Percentiles rank a stretch among this genome's conserved stretches.
These are phyloP conservation scores for Psophia crepitans DNA, from an alignment of 2,113 vertebrate species.

Conservation along the genomic window DNA sequence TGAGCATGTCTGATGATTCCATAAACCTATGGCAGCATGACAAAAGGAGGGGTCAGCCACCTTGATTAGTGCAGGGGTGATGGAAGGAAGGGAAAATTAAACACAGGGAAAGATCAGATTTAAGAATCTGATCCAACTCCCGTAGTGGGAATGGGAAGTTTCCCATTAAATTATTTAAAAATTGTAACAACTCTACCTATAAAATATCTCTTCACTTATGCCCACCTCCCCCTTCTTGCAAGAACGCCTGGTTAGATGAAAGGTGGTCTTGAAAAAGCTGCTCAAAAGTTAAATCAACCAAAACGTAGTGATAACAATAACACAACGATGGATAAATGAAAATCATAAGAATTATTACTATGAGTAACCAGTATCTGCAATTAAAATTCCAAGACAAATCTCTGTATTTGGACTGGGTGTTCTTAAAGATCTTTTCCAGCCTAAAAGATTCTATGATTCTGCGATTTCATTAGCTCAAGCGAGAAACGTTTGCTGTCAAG, in stretches of 20 bases:
- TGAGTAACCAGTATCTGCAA: neutral
- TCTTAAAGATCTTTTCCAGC: neutral
- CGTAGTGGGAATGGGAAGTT: neutral
- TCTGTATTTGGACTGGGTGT: neutral
- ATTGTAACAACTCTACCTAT: neutral
- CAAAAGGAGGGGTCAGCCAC: neutral
- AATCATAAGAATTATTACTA: neutral
- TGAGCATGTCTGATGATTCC: neutral
- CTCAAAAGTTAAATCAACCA: neutral
- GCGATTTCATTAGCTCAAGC: neutral
- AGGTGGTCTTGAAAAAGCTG: neutral
- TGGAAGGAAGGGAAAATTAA: neutral
- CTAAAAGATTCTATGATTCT: neutral
- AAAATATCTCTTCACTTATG: neutral
- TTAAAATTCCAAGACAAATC: neutral
- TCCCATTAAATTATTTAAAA: neutral
- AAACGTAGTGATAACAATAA: neutral
- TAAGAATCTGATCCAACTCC: neutral
- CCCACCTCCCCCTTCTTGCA: neutral
- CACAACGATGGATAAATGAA: neutral
- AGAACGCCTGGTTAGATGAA: neutral
- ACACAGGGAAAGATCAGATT: neutral
- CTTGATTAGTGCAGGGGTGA: neutral
- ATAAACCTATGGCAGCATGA: slow-evolving; percentile 9
- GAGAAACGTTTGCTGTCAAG: neutral